Conservation (phyloP, 2,797 vertebrate genomes). For the Halcyon badia region DNA sequence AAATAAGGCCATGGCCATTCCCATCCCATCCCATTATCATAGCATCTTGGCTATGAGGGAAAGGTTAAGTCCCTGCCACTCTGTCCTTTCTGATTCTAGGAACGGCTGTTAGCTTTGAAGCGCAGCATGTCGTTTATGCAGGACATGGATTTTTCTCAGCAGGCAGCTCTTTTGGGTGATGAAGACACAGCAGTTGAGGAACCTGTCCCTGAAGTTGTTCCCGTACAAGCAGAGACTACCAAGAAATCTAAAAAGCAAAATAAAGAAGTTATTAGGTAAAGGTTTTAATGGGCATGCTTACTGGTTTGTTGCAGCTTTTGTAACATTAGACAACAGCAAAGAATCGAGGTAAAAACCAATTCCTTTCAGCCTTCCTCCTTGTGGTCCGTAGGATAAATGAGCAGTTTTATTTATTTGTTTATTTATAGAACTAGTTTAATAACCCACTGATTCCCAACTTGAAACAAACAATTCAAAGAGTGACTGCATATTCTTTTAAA, state of each 20-base stretch:
- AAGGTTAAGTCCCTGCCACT: constrained; percentile 83
- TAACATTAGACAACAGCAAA: not conserved
- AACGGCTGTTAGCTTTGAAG: constrained; percentile 97
- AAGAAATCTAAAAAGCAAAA: constrained; percentile 96
- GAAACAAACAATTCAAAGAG: not conserved
- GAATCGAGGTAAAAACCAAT: not conserved
- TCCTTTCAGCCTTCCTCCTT: not conserved
- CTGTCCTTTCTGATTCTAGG: constrained; percentile 90
- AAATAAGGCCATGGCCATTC: constrained; percentile 76
- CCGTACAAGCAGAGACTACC: constrained; percentile 89
- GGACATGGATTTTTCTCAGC: constrained; percentile 98
- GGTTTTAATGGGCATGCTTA: not conserved
- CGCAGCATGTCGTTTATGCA: constrained; percentile 99
- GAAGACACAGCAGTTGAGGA: constrained; percentile 90
- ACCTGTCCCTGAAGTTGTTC: constrained; percentile 89
- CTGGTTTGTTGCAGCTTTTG: not conserved
- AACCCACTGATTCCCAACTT: not conserved
- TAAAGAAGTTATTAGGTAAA: constrained; percentile 94
- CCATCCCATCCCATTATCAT: constrained; percentile 79
- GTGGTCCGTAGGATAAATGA: not conserved
- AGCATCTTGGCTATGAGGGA: constrained; percentile 80
- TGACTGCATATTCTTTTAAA: not conserved
- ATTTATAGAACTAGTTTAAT: not conserved
- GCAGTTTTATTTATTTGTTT: not conserved
- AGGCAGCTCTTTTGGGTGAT: constrained; percentile 96